Evolutionary conservation across 2,888 invertebrate species (phyloP).

Genomic region (Apantesis nais): DNA sequence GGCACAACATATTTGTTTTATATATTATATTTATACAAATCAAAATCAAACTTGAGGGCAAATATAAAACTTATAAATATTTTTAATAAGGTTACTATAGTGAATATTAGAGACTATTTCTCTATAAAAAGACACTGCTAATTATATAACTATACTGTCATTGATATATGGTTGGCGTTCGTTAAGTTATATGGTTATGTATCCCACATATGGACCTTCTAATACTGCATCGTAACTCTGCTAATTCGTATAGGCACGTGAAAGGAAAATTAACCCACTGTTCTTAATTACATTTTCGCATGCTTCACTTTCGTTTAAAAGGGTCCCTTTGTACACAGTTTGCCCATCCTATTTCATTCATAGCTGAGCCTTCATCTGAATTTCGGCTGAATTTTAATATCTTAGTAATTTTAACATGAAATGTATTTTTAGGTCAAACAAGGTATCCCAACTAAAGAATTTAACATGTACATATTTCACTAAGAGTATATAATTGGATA

Average conservation of each 20-base stretch:
- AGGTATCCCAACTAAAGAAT: conserved; percentile 7
- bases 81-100: too few relatives aligned
- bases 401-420: conserved; percentile 48
- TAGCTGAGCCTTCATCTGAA: conserved; percentile 62
- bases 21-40: neutral
- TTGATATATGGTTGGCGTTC: conserved; percentile 49
- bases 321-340: conserved; percentile 75
- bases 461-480: conserved; percentile 7
- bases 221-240: conserved; percentile 67
- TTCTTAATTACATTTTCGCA: conserved; percentile 84
- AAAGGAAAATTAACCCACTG: conserved; percentile 81
- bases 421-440: conserved; percentile 41
- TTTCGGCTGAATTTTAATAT: conserved; percentile 48
- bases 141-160: conserved; percentile 16
- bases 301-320: conserved; percentile 80
- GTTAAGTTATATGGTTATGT: conserved; percentile 58
- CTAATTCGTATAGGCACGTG: conserved; percentile 81
- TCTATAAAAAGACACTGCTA: too few relatives aligned
- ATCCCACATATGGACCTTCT: conserved; percentile 50
- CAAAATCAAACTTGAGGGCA: too few relatives aligned
- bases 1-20: too few relatives aligned
- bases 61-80: too few relatives aligned
- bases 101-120: too few relatives aligned
- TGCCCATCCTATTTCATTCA: conserved; percentile 65
- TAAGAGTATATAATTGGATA: neutral